Percentiles rank a stretch among this genome's conserved stretches.
phyloP scores from a whole-genome alignment of 2,113 vertebrate genomes.

The Hemiprocne comata region DNA sequence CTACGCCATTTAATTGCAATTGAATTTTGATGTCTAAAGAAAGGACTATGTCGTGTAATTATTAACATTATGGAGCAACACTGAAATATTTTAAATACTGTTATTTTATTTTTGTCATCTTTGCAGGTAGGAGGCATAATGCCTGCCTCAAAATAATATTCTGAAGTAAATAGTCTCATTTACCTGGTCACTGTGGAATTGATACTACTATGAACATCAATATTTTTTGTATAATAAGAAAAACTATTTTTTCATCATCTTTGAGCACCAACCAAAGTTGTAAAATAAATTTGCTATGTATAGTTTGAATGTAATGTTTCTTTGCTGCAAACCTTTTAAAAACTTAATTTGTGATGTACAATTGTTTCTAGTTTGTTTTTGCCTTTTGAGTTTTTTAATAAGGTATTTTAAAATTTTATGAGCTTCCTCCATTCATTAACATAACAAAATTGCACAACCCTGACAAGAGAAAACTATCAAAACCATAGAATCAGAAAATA shows the following conservation, averaged over 20 bases:
- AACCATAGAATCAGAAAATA: neutral
- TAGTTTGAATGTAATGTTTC: neutral
- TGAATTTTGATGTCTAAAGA: neutral
- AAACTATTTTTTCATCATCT: neutral
- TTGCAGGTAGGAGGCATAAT: neutral
- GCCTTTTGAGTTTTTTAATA: neutral
- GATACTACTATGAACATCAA: neutral
- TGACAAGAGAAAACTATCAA: constrained; percentile 43
- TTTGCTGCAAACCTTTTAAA: neutral
- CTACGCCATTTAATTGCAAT: neutral
- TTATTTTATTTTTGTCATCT: neutral
- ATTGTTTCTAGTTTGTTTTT: neutral
- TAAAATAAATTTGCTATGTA: neutral
- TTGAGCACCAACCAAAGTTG: neutral
- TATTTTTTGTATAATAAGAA: neutral
- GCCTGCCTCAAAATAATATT: neutral
- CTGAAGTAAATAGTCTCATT: neutral
- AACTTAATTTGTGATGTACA: neutral
- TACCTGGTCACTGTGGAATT: neutral
- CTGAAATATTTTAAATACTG: neutral
- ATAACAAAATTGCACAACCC: constrained; percentile 15
- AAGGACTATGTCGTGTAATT: neutral
- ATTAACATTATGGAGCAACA: neutral
- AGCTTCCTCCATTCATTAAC: constrained; percentile 28
- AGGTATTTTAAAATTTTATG: constrained; percentile 31